These are phyloP conservation scores for Eunapius fragilis DNA, from an alignment of 37 sponge, comb jelly and placozoan genomes.

Conservation along the genomic window DNA sequence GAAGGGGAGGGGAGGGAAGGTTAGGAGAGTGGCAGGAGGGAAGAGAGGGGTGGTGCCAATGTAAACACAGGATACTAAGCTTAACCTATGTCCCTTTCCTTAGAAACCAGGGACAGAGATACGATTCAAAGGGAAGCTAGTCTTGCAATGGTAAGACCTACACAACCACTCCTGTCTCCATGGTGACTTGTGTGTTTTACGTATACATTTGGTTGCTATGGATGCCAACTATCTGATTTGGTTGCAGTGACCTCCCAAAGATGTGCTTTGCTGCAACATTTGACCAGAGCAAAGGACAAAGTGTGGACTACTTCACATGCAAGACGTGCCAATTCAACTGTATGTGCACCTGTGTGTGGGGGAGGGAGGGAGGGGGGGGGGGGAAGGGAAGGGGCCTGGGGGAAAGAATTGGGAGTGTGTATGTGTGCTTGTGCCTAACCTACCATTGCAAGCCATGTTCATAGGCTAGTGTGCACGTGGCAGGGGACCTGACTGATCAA, in stretches of 20 bases:
- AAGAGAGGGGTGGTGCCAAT: background rate
- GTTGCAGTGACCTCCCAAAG: slow-evolving; percentile 54
- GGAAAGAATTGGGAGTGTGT: background rate
- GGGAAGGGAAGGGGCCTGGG: no score
- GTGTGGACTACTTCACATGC: slow-evolving; percentile 71
- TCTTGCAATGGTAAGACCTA: slow-evolving; percentile 18
- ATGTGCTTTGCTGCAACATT: slow-evolving; percentile 67
- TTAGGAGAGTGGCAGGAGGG: no score
- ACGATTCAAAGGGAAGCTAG: slow-evolving; percentile 47
- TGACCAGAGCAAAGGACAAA: slow-evolving; percentile 32
- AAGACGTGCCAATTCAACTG: slow-evolving; percentile 52
- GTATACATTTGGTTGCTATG: background rate
- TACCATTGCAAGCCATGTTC: no score
- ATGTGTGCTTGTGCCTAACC: background rate
- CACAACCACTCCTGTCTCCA: no score
- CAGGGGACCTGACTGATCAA: no score
- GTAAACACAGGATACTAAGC: background rate
- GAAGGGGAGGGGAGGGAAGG: no score
- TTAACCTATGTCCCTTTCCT: background rate
- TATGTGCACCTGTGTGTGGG: slow-evolving; percentile 7
- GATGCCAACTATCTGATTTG: background rate
- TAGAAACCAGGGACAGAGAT: slow-evolving; percentile 74
- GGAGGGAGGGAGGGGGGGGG: background rate
- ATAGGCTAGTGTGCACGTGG: no score
- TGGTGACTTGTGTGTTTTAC: no score